Evolutionary conservation across 2,113 vertebrate genomes (phyloP), one percentile per base, ranked within the genome.

Genomic region (Mohoua ochrocephala): DNA sequence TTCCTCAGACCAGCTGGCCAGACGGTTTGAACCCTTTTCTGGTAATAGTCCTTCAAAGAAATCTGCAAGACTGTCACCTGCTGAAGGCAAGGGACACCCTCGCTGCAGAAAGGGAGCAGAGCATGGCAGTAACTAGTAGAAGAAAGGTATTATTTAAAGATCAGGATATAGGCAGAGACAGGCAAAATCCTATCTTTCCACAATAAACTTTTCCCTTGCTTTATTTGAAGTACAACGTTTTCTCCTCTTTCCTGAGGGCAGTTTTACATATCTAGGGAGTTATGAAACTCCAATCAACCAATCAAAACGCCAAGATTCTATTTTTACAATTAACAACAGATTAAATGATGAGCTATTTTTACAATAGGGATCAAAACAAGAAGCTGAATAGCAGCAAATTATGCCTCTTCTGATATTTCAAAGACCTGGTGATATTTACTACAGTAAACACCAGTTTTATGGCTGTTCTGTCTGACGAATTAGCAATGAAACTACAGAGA

Each of bases 111-210:
- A 80, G 22, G 33, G 19, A 80, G 31, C 23, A 69, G 28, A 89
- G 22, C 1, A 5, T 9, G 4, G 17, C 6, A 52, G 9, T 11
- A 75, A 39, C 3, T 6, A 49, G 9, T 11, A 4, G 14, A 59
- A 80, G 39, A 59, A 63, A 69, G 8, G 11, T 6, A 8, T 4
- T 9, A 41, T 61, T 73, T 59, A 18, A 77, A 77, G 44, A 35
- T 4, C 57, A 10, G 3, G 8, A 76, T 45, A 56, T 3, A 56
- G 33, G 10, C 16, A 76, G 37, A 59, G 7, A 59, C 0, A 59
- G 14, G 21, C n/a, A n/a, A n/a, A n/a, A n/a, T n/a, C 30, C 20
- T 45, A 4, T 15, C 24, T 52, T 83, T 74, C 20, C 35, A 50
- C 47, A 49, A 45, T 15, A 53, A 73, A 9, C 2, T 61, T 89